A percentile compares a stretch with the other conserved stretches of the same genome.
These are phyloP conservation scores for Lepidothrix coronata DNA, from an alignment of 2,113 vertebrate genomes.

Conservation along the genomic window DNA sequence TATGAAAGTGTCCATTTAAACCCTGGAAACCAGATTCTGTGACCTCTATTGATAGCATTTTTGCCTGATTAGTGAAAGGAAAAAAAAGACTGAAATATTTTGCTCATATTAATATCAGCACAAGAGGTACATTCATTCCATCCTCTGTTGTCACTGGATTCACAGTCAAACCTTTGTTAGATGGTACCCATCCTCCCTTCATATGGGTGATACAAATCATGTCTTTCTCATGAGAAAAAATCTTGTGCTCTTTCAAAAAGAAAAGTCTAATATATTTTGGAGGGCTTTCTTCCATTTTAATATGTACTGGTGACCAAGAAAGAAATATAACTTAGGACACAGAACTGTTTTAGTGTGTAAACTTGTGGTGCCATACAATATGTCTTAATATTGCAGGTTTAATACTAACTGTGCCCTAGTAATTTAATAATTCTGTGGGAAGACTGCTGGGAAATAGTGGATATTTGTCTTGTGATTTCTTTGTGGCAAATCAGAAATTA, in stretches of 20 bases:
- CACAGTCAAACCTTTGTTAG: conserved; percentile 61
- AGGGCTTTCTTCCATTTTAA: not conserved
- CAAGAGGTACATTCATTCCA: conserved; percentile 51
- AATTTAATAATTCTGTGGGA: conserved; percentile 75
- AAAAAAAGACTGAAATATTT: conserved; percentile 13
- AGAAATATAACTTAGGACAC: conserved; percentile 17
- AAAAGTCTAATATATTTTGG: not conserved
- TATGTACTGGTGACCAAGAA: not conserved
- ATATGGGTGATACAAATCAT: not conserved
- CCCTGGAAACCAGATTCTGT: not conserved
- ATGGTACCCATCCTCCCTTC: not conserved
- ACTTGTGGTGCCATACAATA: not conserved
- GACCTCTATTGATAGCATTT: not conserved
- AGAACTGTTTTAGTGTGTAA: conserved; percentile 56
- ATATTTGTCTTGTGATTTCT: conserved; percentile 78
- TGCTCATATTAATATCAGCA: conserved; percentile 10
- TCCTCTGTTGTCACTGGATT: not conserved
- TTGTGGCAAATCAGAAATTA: conserved; percentile 76
- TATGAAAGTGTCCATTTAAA: conserved; percentile 4
- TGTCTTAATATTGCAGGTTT: conserved; percentile 36
- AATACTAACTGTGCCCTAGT: conserved; percentile 47
- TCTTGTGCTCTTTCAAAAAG: not conserved
- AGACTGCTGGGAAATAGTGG: conserved; percentile 70
- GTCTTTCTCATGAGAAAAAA: conserved; percentile 19
- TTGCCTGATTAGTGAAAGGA: conserved; percentile 3